Base-by-base conservation (phyloP, 1,140 invertebrate genomes). In the Bombus affinis region DNA sequence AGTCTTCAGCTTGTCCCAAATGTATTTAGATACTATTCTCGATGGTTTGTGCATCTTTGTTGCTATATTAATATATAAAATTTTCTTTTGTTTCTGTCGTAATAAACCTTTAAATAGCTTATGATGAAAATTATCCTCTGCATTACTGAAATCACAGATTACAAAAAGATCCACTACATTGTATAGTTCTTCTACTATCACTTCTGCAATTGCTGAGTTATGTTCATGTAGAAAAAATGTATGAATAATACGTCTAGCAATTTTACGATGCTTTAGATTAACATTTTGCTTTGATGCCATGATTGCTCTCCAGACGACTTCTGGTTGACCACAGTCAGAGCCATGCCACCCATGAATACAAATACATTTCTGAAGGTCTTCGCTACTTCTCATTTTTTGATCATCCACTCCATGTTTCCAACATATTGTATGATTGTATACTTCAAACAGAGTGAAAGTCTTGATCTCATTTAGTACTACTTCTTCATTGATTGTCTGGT, bases 81-180 rank as follows among this genome's bases (percentile, higher is more conserved):
- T 96, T 88, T 97, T 96, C n/a, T 95, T 92, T 37, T 96, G 95
- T 78, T 94, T 86, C 85, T 94, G 78, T 68, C 86, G 81, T 0
- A 95, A 86, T 32, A 94, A 86, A 62, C 93, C 94, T 81, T 95
- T 95, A 32, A 78, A 88, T 68, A 95, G 76, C 37, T 93, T 92
- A 77, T 95, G 94, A 15, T 88, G 91, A 72, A 95, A 95, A 82
- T 95, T 95, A 65, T 93, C 93, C 66, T 96, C 95, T 1, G 94
- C 94, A 39, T 93, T 93, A 84, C 95, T 96, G 44, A 94, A 95
- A 91, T 96, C 96, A 87, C 95, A 96, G 47, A 97, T 93, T 82
- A 97, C 95, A 92, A 97, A 97, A 77, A 96, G 95, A 91, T 97
- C 97, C 18, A 97, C 96, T 74, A 96, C 95, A 53, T 95, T 92